Evolutionary conservation across 2,797 vertebrate species (phyloP).

Genomic region (Tachyglossus aculeatus): DNA sequence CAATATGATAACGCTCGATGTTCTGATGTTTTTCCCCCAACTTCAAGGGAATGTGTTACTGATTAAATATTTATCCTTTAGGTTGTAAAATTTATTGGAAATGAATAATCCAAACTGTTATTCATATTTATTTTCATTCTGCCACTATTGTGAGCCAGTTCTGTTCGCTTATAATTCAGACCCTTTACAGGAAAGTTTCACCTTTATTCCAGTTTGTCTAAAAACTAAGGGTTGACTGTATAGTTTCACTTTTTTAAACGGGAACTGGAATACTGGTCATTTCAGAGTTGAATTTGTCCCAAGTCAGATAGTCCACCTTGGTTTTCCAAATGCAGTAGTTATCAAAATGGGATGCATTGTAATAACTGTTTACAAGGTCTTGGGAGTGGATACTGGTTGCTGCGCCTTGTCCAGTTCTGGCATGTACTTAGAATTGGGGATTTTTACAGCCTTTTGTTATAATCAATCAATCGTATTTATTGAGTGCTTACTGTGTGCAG

Average conservation of each 20-base stretch:
- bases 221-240: neutral
- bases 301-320: constrained; percentile 48
- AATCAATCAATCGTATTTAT: too few species aligned
- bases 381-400: constrained; percentile 45
- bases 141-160: neutral
- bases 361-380: constrained; percentile 60
- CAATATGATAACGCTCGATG: too few species aligned
- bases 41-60: neutral
- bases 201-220: constrained; percentile 33
- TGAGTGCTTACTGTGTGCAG: too few species aligned
- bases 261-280: constrained; percentile 44
- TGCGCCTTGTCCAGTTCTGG: constrained; percentile 44
- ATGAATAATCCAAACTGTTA: constrained; percentile 7
- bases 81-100: constrained; percentile 11
- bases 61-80: constrained; percentile 24
- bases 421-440: constrained; percentile 24
- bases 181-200: constrained; percentile 31
- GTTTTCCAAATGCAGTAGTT: constrained; percentile 53
- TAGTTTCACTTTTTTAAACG: constrained; percentile 32
- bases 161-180: neutral
- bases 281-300: constrained; percentile 28
- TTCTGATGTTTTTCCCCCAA: neutral
- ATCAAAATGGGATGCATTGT: constrained; percentile 54
- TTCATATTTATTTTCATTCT: constrained; percentile 38
- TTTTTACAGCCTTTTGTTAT: constrained; percentile 33